Base-by-base conservation (phyloP, 2,888 invertebrate species). In the Chymomyza procnemis region DNA sequence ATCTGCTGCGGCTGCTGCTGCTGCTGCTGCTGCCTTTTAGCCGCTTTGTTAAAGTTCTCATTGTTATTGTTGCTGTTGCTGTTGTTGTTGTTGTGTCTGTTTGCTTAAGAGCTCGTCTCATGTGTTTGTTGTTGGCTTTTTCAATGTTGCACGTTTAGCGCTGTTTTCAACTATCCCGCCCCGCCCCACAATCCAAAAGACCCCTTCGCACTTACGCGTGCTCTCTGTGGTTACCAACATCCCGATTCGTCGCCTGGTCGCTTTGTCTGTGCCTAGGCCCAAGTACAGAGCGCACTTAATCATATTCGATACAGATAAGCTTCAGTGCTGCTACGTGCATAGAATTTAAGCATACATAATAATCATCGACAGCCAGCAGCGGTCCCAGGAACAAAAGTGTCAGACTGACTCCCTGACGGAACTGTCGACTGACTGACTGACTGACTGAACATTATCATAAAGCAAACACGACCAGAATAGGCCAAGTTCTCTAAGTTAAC, bases 261-360 rank as follows among this genome's bases (percentile, higher is more conserved):
- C 34, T 41, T 41, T 41, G 34, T 41, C 34, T 12, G 34, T 54
- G 21, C 4, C 54, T 21, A 21, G 54, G 54, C 9, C 52, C 6
- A 34, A 74, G 80, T 75, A 83, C 80, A 71, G 78, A 78, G 79
- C 79, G 79, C 83, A 87, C 81, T 85, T 85, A 85, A 83, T 83
- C 83, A 83, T 83, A 83, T 83, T 83, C 85, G 83, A 85, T 85
- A 87, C 84, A 83, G 85, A 83, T 83, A 83, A 85, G 84, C 84
- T 85, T 80, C 85, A 85, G 72, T 80, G 78, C 82, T 79, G 73
- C 73, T 77, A 84, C 84, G 84, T 84, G 84, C 87, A 84, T 83
- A 76, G 84, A 83, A 85, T 87, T 87, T 85, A 74, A 77, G 79
- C 82, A 79, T 78, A 82, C 83, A 83, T 85, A 83, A 83, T 86